Base-by-base conservation (phyloP, 2,113 vertebrate genomes). In the Cyprinodon brontotheroides region DNA sequence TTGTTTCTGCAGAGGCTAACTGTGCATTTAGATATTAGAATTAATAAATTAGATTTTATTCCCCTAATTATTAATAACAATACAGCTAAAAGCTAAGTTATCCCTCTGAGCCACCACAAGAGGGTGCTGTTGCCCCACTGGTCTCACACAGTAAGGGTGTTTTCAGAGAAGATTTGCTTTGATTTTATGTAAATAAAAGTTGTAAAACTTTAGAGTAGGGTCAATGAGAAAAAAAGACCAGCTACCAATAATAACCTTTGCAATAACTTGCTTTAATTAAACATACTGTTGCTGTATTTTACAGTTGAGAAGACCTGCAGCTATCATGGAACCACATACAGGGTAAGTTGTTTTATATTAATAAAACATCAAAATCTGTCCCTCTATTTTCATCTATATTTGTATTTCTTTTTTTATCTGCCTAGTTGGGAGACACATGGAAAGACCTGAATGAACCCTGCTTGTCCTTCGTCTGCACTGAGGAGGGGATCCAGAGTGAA, bases 241-340 rank as follows among this genome's bases (percentile, higher is more conserved):
- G 22, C 20, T 39, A 15, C 38, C 38, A 63, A 3, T 15, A 8
- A 39, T 39, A 38, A 15, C 17, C 10, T 2, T 17, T 45, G 12
- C 22, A 61, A 61, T 37, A 6, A 11, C 29, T 5, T 22, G 14
- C 20, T 57, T 14, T 20, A 15, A 15, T 15, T 15, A 17, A n/a
- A n/a, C n/a, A n/a, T n/a, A 22, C 1, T 20, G 20, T 22, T 22
- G n/a, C 1, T 4, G 37, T 39, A 37, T 67, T 63, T 82, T 90
- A 75, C 86, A 94, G 94, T 92, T 77, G 81, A 91, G 75, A 92
- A 83, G 79, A 92, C 66, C 0, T 94, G 93, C 82, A 78, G 53
- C 64, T 82, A 92, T 73, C 59, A 79, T n/a, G 85, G 78, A 43
- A 61, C 22, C 15, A 86, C 41, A 1, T 89, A 92, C 71, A 79